Base-by-base conservation (phyloP, 64 coral and sea anemone species). In the Porites australiensis region DNA sequence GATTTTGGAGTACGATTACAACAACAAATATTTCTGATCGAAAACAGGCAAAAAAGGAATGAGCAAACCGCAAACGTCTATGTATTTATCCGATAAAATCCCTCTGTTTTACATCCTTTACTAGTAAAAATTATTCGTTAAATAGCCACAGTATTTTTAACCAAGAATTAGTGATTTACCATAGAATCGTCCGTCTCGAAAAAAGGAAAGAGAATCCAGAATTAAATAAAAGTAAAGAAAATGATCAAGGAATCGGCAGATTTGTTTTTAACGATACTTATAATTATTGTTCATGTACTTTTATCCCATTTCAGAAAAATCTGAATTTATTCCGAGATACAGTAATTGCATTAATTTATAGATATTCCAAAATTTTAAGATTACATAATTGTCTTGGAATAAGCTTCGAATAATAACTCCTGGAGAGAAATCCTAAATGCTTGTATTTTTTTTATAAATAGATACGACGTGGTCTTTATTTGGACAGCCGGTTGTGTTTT, bases 311-410 rank as follows among this genome's bases (percentile, higher is more conserved):
- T 64, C 66, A 65, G 66, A 19, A n/a, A 12, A 44, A 2, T 13
- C 46, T 13, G 9, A 3, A 84, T 51, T 69, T 7, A 4, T 27
- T 22, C 27, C 18, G 52, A 3, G 12, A 68, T 51, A 37, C 27
- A 37, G 27, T 37, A 84, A 84, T 67, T 68, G 62, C 44, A 84
- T 84, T 13, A 84, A 12, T 50, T 65, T 84, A 13, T 12, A 50
- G 2, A 48, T 83, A 49, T 64, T 49, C 67, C 65, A 64, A 4
- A 66, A 21, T 9, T 57, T 57, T 18, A 67, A 67, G 79, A 64
- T 66, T 46, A 48, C 37, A 8, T 23, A 45, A 2, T 83, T 50
- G 65, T 83, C 65, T 83, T 48, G 0, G 8, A 57, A 57, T 12
- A 57, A 7, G 54, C 12, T 57, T 57, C 54, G 54, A 57, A 57